phyloP scores from a whole-genome alignment of 2,113 vertebrate species.

The Pseudolaguvia tuberculata region DNA sequence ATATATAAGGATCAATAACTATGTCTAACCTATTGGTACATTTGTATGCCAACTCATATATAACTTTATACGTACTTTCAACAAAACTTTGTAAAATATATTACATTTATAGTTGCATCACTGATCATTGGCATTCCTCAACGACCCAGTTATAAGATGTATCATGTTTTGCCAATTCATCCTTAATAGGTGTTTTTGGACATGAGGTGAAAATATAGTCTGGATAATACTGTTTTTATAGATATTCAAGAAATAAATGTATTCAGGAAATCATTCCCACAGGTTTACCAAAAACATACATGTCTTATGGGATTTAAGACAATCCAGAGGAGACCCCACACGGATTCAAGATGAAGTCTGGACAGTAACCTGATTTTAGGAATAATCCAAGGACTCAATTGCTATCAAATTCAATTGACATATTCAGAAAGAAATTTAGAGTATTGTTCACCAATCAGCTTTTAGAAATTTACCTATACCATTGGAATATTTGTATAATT shows the following conservation, averaged over 20 bases:
- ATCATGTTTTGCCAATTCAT: not conserved
- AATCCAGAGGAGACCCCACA: not conserved
- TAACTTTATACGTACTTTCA: too few species aligned
- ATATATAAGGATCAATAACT: too few species aligned
- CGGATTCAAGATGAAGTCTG: not conserved
- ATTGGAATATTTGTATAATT: constrained; percentile 14
- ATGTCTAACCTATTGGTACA: too few species aligned
- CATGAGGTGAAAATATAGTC: not conserved
- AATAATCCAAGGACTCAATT: not conserved
- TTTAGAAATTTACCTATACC: constrained; percentile 31
- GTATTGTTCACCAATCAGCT: constrained; percentile 46
- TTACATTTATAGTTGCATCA: too few species aligned
- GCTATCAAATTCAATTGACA: constrained; percentile 23
- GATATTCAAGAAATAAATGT: not conserved
- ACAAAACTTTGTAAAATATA: too few species aligned
- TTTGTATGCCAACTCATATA: too few species aligned
- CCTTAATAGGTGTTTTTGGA: not conserved
- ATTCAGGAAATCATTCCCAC: not conserved
- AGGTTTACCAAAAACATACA: not conserved
- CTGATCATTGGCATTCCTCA: too few species aligned
- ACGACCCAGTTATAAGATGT: too few species aligned
- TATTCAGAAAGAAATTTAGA: constrained; percentile 35
- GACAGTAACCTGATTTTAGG: not conserved
- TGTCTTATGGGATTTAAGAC: not conserved
- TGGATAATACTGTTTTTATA: too few species aligned